phyloP scores from a whole-genome alignment of 2,113 vertebrate species.

The Pelodiscus sinensis region DNA sequence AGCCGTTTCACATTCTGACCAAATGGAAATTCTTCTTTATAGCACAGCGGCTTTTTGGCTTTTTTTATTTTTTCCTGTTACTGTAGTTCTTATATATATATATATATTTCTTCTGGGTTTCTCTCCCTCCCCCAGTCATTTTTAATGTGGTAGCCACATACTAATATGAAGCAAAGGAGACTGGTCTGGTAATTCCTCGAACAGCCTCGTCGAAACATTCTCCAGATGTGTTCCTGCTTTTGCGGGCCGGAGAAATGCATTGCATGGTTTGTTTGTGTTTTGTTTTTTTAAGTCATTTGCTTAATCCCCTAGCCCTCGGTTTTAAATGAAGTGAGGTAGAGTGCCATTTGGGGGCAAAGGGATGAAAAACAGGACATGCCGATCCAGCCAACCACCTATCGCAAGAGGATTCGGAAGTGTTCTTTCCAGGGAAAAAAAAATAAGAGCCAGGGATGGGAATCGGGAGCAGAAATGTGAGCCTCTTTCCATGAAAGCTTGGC shows the following conservation, averaged over 20 bases:
- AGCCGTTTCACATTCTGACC: conserved; percentile 8
- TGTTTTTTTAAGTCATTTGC: not conserved
- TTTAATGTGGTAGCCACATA: conserved; percentile 50
- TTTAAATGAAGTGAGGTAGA: conserved; percentile 52
- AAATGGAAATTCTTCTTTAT: conserved; percentile 14
- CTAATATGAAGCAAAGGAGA: conserved; percentile 48
- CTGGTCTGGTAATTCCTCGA: conserved; percentile 57
- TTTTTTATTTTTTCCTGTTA: conserved; percentile 7
- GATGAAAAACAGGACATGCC: conserved; percentile 36
- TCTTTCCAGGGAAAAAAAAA: not conserved
- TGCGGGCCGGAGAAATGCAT: conserved; percentile 38
- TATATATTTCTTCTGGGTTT: not conserved
- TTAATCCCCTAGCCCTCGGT: not conserved
- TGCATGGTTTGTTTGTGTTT: not conserved
- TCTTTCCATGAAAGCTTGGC: conserved; percentile 44
- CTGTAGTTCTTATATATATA: not conserved
- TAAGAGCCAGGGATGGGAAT: not conserved
- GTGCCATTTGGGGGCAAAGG: conserved; percentile 11
- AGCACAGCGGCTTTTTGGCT: not conserved
- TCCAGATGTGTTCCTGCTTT: conserved; percentile 70
- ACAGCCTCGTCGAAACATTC: conserved; percentile 54
- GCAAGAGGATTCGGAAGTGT: conserved; percentile 20
- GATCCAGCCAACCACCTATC: not conserved
- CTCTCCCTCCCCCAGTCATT: not conserved
- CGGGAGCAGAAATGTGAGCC: conserved; percentile 44